A percentile compares a stretch with the other conserved stretches of the same genome.
Evolutionary conservation across 2,113 vertebrate species (phyloP).

Genomic region (Hucho hucho): DNA sequence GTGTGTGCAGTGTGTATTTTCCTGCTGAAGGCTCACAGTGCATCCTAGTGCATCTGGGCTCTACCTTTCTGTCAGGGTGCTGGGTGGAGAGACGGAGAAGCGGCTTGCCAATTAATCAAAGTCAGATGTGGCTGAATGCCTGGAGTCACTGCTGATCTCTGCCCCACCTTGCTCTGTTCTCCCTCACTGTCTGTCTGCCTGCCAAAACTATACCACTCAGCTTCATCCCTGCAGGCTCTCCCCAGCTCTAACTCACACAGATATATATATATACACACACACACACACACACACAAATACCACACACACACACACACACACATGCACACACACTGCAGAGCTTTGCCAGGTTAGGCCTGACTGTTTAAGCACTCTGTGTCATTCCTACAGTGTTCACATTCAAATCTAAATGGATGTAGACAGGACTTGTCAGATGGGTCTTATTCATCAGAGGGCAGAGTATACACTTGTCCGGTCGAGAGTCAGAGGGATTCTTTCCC

Average conservation of each 20-base stretch:
- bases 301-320: slow-evolving; percentile 36
- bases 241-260: slow-evolving; percentile 71
- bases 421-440: neutral
- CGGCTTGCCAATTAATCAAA: slow-evolving; percentile 91
- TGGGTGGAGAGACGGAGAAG: slow-evolving; percentile 47
- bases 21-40: neutral
- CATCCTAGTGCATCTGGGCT: slow-evolving; percentile 28
- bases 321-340: slow-evolving; percentile 77
- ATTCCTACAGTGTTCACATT: neutral
- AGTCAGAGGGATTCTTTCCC: slow-evolving; percentile 18
- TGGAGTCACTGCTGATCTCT: slow-evolving; percentile 85
- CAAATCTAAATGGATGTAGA: slow-evolving; percentile 1
- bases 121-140: slow-evolving; percentile 87
- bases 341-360: slow-evolving; percentile 71
- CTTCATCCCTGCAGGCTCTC: too few species aligned
- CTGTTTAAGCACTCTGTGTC: slow-evolving; percentile 34
- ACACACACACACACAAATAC: slow-evolving; percentile 8
- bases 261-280: slow-evolving; percentile 6
- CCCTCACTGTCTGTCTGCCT: slow-evolving; percentile 46
- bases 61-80: slow-evolving; percentile 51
- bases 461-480: slow-evolving; percentile 16
- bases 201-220: too few species aligned
- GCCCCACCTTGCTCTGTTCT: slow-evolving; percentile 84
- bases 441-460: slow-evolving; percentile 49
- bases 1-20: neutral